Conservation (phyloP, 2,113 vertebrate genomes). For the Lates calcarifer region DNA sequence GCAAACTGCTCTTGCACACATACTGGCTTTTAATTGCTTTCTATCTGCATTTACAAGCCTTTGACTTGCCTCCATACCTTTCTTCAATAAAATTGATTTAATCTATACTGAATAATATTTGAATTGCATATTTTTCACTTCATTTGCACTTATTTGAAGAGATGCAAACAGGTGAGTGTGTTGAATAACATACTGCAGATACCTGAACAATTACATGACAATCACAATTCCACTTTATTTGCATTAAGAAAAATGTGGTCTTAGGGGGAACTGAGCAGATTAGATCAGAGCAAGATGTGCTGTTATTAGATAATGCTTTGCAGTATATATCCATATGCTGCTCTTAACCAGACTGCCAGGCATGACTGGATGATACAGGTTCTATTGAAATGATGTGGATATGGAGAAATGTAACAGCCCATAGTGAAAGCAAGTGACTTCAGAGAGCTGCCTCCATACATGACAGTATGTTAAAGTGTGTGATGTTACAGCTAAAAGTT, state of each 20-base stretch:
- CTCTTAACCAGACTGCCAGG: conserved; percentile 22
- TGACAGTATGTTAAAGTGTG: conserved; percentile 53
- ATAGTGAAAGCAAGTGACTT: conserved; percentile 36
- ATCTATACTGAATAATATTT: conserved; percentile 32
- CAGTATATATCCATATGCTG: conserved; percentile 42
- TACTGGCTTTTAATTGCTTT: conserved; percentile 9
- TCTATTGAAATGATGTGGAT: conserved; percentile 25
- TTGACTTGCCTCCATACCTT: background rate
- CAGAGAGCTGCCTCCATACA: conserved; percentile 36
- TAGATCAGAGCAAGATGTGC: conserved; percentile 44
- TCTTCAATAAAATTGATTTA: background rate
- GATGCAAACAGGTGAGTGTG: conserved; percentile 19
- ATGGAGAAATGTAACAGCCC: conserved; percentile 27
- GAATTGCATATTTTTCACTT: conserved; percentile 18
- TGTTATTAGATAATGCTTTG: conserved; percentile 33
- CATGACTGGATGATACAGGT: conserved; percentile 38
- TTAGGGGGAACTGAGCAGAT: conserved; percentile 30
- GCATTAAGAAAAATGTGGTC: conserved; percentile 38
- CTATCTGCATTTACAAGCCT: conserved; percentile 17
- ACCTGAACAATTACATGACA: conserved; percentile 20
- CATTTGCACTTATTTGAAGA: conserved; percentile 40
- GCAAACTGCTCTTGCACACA: conserved; percentile 3
- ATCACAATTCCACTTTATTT: conserved; percentile 43
- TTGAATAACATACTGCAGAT: conserved; percentile 1
- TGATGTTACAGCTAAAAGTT: conserved; percentile 63